These are phyloP conservation scores for Theretra japonica DNA, from an alignment of 2,888 invertebrate species.

Conservation along the genomic window DNA sequence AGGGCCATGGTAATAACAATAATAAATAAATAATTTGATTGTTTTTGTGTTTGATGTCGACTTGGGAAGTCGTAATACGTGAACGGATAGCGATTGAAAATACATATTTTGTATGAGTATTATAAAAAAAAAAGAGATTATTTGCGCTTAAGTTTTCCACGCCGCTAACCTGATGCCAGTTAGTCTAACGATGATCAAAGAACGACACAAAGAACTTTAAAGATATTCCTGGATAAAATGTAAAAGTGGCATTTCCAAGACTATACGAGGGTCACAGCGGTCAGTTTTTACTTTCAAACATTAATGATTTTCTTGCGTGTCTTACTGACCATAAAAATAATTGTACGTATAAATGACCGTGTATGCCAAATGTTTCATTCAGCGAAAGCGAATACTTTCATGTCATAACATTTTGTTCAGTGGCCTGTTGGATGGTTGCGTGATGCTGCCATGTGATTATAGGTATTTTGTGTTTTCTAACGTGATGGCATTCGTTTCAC, in stretches of 20 bases:
- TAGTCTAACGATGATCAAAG: too few species aligned
- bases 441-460: constrained; percentile 15
- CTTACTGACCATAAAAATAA: constrained; percentile 22
- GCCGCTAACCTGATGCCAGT: too few species aligned
- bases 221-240: background rate
- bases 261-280: constrained; percentile 13
- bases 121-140: too few species aligned
- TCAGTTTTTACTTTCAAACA: constrained; percentile 26
- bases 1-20: too few species aligned
- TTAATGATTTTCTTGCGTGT: constrained; percentile 26
- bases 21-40: too few species aligned
- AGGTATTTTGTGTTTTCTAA: background rate
- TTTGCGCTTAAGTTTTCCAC: too few species aligned
- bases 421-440: background rate
- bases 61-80: too few species aligned
- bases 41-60: too few species aligned
- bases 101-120: too few species aligned
- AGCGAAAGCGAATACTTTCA: constrained; percentile 26
- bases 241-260: constrained; percentile 3
- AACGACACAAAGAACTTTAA: background rate
- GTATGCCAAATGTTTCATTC: constrained; percentile 23
- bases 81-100: too few species aligned
- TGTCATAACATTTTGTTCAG: constrained; percentile 26
- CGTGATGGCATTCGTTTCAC: constrained; percentile 19
- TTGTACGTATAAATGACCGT: constrained; percentile 19